phyloP scores from a whole-genome alignment of 2,888 invertebrate genomes.

The Lucinisca nassula region DNA sequence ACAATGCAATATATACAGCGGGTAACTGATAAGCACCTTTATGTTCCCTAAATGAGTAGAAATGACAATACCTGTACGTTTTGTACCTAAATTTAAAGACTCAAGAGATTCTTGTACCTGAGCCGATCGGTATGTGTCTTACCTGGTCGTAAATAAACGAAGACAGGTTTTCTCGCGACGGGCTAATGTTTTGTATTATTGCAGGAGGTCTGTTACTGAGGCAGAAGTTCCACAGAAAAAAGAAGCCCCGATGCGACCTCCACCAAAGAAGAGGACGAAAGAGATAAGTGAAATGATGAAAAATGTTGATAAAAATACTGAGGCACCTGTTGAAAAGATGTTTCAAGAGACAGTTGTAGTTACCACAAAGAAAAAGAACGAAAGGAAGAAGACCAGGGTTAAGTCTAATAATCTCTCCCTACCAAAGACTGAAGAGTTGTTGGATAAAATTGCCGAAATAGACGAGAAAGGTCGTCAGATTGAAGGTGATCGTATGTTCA shows the following conservation, averaged over 20 bases:
- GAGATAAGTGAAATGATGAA: constrained; percentile 77
- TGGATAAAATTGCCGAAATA: constrained; percentile 51
- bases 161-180: no score
- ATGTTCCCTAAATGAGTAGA: no score
- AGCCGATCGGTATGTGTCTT: no score
- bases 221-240: constrained; percentile 44
- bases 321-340: not conserved
- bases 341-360: not conserved
- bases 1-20: no score
- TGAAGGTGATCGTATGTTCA: constrained; percentile 65
- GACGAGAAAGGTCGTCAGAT: constrained; percentile 60
- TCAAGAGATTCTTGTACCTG: no score
- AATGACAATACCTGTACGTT: no score
- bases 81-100: no score
- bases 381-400: not conserved
- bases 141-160: no score
- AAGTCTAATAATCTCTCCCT: constrained; percentile 15
- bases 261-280: constrained; percentile 83
- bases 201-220: not conserved
- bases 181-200: not conserved
- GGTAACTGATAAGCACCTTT: no score
- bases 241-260: constrained; percentile 76
- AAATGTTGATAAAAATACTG: constrained; percentile 31
- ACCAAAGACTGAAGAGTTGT: constrained; percentile 34
- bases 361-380: not conserved